phyloP scores from a whole-genome alignment of 2,888 invertebrate genomes.

The Rhimphoctona megacephalus region DNA sequence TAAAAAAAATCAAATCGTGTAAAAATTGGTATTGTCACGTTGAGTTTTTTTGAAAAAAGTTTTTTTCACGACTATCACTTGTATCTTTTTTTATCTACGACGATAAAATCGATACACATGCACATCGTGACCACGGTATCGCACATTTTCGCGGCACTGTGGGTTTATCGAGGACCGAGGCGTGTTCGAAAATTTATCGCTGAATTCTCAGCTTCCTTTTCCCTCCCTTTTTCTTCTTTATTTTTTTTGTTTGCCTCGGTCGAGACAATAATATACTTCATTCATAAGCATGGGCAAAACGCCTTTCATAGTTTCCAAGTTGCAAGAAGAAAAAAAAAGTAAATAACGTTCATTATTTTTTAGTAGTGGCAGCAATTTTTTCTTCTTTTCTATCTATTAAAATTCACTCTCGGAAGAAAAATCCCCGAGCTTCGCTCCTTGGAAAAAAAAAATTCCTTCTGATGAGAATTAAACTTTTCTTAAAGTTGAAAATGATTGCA shows the following conservation, averaged over 20 bases:
- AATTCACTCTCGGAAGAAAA: neutral
- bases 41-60: neutral
- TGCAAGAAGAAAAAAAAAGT: neutral
- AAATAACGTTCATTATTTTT: constrained; percentile 33
- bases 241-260: constrained; percentile 17
- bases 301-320: constrained; percentile 1
- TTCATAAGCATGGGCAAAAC: constrained; percentile 32
- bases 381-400: neutral
- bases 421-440: neutral
- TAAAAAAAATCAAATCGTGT: neutral
- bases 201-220: constrained; percentile 33
- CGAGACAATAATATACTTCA: constrained; percentile 43
- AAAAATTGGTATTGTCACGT: neutral
- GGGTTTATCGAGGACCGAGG: constrained; percentile 50
- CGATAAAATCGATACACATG: constrained; percentile 23
- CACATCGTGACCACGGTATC: constrained; percentile 48
- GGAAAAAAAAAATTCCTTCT: neutral
- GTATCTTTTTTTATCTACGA: neutral
- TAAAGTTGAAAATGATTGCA: neutral
- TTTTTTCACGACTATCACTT: neutral
- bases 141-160: constrained; percentile 30
- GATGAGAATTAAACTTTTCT: neutral
- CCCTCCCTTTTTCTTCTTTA: neutral
- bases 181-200: constrained; percentile 62
- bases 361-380: constrained; percentile 2